Evolutionary conservation across 2,797 vertebrate species (phyloP), one percentile per base, ranked within the genome.

Genomic region (Melanotaenia nigrans): DNA sequence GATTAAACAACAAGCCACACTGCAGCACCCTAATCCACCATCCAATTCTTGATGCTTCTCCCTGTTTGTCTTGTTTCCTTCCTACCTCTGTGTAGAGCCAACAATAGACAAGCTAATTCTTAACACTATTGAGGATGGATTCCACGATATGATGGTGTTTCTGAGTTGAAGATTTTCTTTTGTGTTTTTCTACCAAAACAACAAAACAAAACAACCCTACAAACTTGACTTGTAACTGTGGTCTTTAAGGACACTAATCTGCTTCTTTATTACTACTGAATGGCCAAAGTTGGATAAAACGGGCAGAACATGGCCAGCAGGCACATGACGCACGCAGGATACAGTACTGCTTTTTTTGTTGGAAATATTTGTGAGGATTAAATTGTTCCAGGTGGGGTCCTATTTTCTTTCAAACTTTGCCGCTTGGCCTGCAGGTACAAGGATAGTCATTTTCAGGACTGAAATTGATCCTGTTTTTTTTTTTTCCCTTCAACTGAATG

Each of bases 301-400:
- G 83, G 63, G 68, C 36, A 81, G 28, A n/a, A 63, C 36, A 30
- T 73, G 57, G 47, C 82, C 64, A 45, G 64, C 66, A 30, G 72
- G 68, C 66, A 68, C 64, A 84, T 78, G 67, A 73, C 18, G 65
- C 18, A 38, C 55, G 53, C 28, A 42, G 30, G 25, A 57, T 59
- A 42, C 54, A 65, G 71, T 61, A 25, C 22, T 18, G 32, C 47
- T 71, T 78, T 61, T 18, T 68, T 68, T 80, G 68, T 75, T 83
- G 71, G 71, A 89, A 87, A 87, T 62, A 71, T 74, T 81, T 77
- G 61, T 25, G 22, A 81, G 79, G 73, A 89, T 91, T 91, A 87
- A 89, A 89, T 85, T 87, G 85, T 92, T 90, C 86, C 89, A 90
- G 87, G 89, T 84, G 83, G 85, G 68, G 81, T 87, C 78, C 76